These are phyloP conservation scores for Heteromyza rotundicornis DNA, from an alignment of 2,888 invertebrate species.

Conservation along the genomic window DNA sequence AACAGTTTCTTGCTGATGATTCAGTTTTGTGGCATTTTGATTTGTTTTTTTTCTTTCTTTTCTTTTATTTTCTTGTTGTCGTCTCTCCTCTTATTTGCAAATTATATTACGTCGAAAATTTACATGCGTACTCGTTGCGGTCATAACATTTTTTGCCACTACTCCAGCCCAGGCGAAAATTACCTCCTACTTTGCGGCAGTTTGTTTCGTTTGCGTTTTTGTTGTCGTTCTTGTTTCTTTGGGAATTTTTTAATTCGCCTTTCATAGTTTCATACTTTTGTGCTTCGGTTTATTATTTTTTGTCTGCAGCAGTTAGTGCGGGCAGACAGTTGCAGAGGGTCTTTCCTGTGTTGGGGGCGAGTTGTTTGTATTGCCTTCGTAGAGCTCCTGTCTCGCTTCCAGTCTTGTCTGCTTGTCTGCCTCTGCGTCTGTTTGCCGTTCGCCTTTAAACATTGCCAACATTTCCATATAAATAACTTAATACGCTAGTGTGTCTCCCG, in stretches of 20 bases:
- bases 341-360: not conserved
- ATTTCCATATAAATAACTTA: constrained; percentile 20
- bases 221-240: constrained; percentile 9
- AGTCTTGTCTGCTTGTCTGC: not conserved
- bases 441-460: not conserved
- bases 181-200: not conserved
- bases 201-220: not conserved
- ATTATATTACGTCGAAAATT: no score
- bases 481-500: constrained; percentile 13
- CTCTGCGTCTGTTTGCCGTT: not conserved
- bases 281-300: not conserved
- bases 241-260: no score
- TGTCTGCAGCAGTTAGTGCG: no score
- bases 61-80: not conserved
- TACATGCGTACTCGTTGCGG: no score
- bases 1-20: no score
- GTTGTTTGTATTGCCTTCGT: not conserved
- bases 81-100: not conserved
- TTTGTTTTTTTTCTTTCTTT: not conserved
- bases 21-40: no score
- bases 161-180: not conserved
- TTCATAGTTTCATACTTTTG: no score
- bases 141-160: no score
- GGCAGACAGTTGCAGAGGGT: no score
- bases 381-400: not conserved